A percentile compares a stretch with the other conserved stretches of the same genome.
These are phyloP conservation scores for Anser cygnoides DNA, from an alignment of 2,113 vertebrate genomes.

Conservation along the genomic window DNA sequence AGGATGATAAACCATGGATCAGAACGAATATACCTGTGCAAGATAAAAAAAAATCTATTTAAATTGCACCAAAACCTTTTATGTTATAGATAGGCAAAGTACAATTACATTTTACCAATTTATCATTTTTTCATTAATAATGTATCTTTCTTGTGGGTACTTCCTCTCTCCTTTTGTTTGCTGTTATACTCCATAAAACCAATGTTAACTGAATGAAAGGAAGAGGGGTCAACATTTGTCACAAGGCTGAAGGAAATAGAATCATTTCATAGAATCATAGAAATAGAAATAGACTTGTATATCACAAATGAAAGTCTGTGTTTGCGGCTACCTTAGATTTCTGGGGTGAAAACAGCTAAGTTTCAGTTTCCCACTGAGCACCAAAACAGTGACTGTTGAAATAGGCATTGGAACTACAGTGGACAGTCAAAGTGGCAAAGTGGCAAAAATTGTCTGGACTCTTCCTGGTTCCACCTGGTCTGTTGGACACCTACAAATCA, in stretches of 20 bases:
- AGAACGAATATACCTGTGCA: not conserved
- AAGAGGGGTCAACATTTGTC: not conserved
- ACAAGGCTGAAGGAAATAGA: not conserved
- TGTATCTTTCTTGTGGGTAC: not conserved
- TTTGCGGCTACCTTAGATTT: not conserved
- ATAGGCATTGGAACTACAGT: not conserved
- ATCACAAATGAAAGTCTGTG: not conserved
- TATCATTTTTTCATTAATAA: not conserved
- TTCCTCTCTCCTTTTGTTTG: not conserved
- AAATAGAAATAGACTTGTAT: not conserved
- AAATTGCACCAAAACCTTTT: not conserved
- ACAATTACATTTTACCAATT: not conserved
- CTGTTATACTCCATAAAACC: not conserved
- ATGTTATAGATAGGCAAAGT: not conserved
- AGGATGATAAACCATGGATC: not conserved
- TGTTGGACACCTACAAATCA: not conserved
- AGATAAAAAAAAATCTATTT: not conserved
- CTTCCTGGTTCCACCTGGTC: not conserved
- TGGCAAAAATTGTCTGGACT: not conserved
- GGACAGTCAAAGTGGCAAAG: not conserved
- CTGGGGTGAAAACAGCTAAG: rapidly evolving
- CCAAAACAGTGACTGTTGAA: not conserved
- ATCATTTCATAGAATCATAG: too few relatives aligned
- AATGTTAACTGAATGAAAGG: not conserved
- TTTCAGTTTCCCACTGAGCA: not conserved